Evolutionary conservation across 2,888 invertebrate species (phyloP).

Genomic region (Drosophila dives): DNA sequence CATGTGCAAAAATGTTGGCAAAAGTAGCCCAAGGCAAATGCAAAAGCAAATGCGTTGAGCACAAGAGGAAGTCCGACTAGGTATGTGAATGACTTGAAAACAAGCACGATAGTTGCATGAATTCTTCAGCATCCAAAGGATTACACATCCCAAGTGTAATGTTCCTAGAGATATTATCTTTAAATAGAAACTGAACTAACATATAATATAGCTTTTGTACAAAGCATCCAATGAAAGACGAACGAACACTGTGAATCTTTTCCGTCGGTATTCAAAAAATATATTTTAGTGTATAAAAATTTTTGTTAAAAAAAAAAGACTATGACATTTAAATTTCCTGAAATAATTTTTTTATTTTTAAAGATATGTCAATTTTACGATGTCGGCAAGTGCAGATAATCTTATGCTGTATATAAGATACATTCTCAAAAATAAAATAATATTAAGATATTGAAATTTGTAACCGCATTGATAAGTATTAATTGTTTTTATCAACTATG

Average conservation of each 20-base stretch:
- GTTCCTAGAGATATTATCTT: not conserved
- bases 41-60: conserved; percentile 35
- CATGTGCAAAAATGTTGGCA: conserved; percentile 39
- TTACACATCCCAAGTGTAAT: not conserved
- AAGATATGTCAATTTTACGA: not conserved
- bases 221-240: not conserved
- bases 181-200: not conserved
- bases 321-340: too few species aligned
- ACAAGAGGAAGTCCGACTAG: conserved; percentile 24
- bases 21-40: conserved; percentile 35
- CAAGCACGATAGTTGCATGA: not conserved
- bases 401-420: not conserved
- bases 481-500: not conserved
- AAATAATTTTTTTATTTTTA: not conserved
- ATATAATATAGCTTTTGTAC: not conserved
- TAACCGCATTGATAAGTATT: not conserved
- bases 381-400: not conserved
- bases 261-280: not conserved
- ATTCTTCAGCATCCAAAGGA: conserved; percentile 4
- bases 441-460: not conserved
- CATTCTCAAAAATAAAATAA: fast-evolving
- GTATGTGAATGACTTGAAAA: conserved; percentile 7
- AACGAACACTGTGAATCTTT: not conserved
- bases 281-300: not conserved
- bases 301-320: not conserved